A percentile compares a stretch with the other conserved stretches of the same genome.
phyloP scores from a whole-genome alignment of 2,113 vertebrate genomes.

The Sturnira hondurensis region DNA sequence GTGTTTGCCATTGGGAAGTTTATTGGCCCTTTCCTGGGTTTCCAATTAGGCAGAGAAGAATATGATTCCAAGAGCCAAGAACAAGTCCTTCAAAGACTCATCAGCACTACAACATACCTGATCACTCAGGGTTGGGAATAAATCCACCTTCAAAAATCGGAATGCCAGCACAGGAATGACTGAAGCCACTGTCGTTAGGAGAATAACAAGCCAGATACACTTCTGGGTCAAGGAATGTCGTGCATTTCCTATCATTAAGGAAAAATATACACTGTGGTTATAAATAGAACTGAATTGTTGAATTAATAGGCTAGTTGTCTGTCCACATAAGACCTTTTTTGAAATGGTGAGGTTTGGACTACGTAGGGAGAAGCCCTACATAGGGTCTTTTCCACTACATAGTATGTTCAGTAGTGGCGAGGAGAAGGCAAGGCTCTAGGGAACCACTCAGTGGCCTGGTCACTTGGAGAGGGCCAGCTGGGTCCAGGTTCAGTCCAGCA shows the following conservation, averaged over 20 bases:
- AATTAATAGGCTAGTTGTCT: neutral
- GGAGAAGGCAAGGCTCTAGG: neutral
- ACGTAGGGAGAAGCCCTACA: neutral
- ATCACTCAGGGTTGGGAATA: slow-evolving; percentile 84
- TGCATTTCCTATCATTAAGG: slow-evolving; percentile 79
- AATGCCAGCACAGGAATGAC: slow-evolving; percentile 82
- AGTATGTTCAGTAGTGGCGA: neutral
- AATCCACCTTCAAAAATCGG: slow-evolving; percentile 81
- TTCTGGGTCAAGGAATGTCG: slow-evolving; percentile 82
- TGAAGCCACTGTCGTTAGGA: slow-evolving; percentile 85
- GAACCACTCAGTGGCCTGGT: neutral
- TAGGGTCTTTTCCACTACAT: neutral
- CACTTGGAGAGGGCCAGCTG: neutral
- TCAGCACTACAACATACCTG: slow-evolving; percentile 77
- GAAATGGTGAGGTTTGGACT: neutral
- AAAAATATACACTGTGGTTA: slow-evolving; percentile 18
- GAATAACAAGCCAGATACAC: slow-evolving; percentile 86
- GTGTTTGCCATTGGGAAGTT: neutral
- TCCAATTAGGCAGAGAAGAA: neutral
- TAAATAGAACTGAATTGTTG: neutral
- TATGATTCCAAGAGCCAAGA: neutral
- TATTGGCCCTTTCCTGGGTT: neutral
- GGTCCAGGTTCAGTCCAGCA: neutral
- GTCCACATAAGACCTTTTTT: neutral
- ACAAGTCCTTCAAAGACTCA: neutral